phyloP scores from a whole-genome alignment of 1,140 invertebrate species.

The Tigriopus japonicus region DNA sequence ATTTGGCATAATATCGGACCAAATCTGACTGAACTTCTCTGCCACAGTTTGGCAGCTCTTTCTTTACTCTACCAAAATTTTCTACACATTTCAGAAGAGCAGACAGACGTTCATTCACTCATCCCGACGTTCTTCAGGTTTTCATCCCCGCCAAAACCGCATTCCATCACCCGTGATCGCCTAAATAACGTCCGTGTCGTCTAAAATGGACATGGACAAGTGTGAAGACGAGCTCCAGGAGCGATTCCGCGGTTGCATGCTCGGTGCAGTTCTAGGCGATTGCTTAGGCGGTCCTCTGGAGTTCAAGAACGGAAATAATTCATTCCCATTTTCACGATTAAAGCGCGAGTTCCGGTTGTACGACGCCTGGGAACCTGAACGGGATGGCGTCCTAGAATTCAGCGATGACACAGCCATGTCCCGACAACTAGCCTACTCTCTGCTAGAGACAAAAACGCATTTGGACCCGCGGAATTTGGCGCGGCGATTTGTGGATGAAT shows the following conservation, averaged over 20 bases:
- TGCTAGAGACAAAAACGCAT: not conserved
- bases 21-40: too few relatives aligned
- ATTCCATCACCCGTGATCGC: too few relatives aligned
- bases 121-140: too few relatives aligned
- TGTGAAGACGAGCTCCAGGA: slow-evolving; percentile 5
- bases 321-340: not conserved
- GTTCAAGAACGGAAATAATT: not conserved
- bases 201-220: too few relatives aligned
- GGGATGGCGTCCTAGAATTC: slow-evolving; percentile 28
- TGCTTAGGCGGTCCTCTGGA: slow-evolving; percentile 1
- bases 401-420: slow-evolving; percentile 65
- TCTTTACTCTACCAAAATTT: too few relatives aligned
- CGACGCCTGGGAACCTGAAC: not conserved
- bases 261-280: slow-evolving; percentile 4
- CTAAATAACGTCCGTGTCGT: too few relatives aligned
- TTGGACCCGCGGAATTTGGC: not conserved
- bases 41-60: too few relatives aligned
- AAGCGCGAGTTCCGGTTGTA: not conserved
- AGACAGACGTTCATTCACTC: too few relatives aligned
- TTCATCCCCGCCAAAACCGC: too few relatives aligned
- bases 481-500: slow-evolving; percentile 24
- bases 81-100: too few relatives aligned
- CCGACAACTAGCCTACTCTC: not conserved
- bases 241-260: slow-evolving; percentile 6
- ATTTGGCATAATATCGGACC: too few relatives aligned